These are phyloP conservation scores for Bostrychus sinensis DNA, from an alignment of 2,113 vertebrate species.

Conservation along the genomic window DNA sequence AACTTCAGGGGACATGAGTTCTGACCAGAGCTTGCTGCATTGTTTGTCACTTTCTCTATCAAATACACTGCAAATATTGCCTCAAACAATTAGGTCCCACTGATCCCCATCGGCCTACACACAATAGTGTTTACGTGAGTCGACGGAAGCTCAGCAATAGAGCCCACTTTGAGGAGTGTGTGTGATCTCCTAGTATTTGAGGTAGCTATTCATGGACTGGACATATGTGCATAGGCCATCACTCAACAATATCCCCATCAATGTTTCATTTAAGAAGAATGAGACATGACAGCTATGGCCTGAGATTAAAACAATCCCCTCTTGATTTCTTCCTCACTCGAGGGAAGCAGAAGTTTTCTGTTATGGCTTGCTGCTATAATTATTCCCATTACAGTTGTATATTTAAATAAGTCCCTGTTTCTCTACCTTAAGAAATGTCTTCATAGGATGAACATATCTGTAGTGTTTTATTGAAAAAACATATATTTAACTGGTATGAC, in stretches of 20 bases:
- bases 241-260: conserved; percentile 10
- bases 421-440: no score
- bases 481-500: no score
- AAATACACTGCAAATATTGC: conserved; percentile 73
- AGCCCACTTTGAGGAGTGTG: conserved; percentile 67
- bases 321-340: conserved; percentile 71
- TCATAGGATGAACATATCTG: no score
- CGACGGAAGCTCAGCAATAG: conserved; percentile 76
- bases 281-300: conserved; percentile 40
- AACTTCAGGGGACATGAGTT: conserved; percentile 56
- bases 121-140: conserved; percentile 82
- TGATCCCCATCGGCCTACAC: conserved; percentile 74
- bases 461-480: no score
- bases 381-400: conserved; percentile 58
- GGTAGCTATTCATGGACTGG: neutral
- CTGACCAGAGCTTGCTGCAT: conserved; percentile 42
- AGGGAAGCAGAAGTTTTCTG: conserved; percentile 62
- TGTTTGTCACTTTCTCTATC: conserved; percentile 83
- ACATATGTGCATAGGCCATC: neutral
- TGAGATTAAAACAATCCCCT: conserved; percentile 73
- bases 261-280: conserved; percentile 25
- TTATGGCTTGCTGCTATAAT: conserved; percentile 70
- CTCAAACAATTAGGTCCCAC: conserved; percentile 77
- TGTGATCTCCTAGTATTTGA: conserved; percentile 22
- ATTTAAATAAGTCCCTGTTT: conserved; percentile 40